Base-by-base conservation (phyloP, 2,888 invertebrate species). In the Melinopterus prodromus region DNA sequence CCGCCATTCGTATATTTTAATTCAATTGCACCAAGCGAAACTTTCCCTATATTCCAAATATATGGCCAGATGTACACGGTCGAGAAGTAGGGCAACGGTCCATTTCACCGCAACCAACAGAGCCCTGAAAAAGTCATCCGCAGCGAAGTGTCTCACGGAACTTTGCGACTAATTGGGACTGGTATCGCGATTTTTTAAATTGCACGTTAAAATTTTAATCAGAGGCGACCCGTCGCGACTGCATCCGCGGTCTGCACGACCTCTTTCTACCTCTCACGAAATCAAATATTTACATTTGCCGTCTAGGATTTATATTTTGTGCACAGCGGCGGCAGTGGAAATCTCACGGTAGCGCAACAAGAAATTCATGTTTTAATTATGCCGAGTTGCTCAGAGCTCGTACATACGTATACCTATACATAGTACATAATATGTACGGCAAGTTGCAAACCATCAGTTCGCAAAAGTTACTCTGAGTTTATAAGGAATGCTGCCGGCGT, bases 261-360 rank as follows among this genome's bases (percentile, higher is more conserved):
- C 53, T 53, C 53, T 53, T 53, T 53, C 53, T 6, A 53, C 7
- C 53, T 53, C 53, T 53, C 53, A 53, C 53, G 53, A 53, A 53
- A 74, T 74, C 74, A 74, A 74, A 74, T 74, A 74, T 74, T 74
- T 74, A 74, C 74, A 74, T 74, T 74, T 74, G n/a, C 74, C 35
- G 12, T 5, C 36, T n/a, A 35, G 74, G 74, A 74, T 74, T 74
- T 74, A 74, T 74, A 74, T 15, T 35, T 74, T 6, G n/a, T 37
- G 74, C 74, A 53, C 53, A 1, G 53, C 7, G 12, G 5, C 7
- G 53, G 53, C 26, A 53, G 9, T 53, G 53, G 53, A 53, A 53
- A 53, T 7, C 53, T 53, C 53, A 53, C 53, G 7, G 53, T 53
- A 6, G 53, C 53, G 26, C 15, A 16, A 6, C 71, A 35, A 36